Evolutionary conservation across 2,888 invertebrate genomes (phyloP).

Genomic region (Mesoligia furuncula): DNA sequence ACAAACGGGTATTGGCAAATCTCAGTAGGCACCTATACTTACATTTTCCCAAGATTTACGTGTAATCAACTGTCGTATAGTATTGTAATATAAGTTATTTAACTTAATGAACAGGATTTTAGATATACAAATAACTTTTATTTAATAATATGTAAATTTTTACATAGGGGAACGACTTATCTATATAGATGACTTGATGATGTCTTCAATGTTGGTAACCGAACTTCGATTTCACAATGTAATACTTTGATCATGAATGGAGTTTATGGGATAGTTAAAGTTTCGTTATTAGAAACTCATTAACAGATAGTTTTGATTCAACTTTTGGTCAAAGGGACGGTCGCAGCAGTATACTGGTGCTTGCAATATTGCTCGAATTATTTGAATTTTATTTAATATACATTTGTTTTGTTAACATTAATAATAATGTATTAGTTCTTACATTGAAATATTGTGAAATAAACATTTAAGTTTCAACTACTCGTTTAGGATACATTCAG

Average conservation of each 20-base stretch:
- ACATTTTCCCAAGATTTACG: conserved; percentile 69
- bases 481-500: conserved; percentile 56
- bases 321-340: conserved; percentile 78
- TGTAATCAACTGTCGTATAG: conserved; percentile 62
- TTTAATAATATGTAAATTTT: conserved; percentile 45
- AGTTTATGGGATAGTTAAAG: conserved; percentile 27
- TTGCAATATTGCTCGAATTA: conserved; percentile 54
- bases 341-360: conserved; percentile 68
- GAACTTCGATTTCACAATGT: conserved; percentile 43
- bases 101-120: conserved; percentile 62
- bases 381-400: conserved; percentile 47
- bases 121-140: conserved; percentile 57
- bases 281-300: conserved; percentile 47
- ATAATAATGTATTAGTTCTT: conserved; percentile 49
- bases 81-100: conserved; percentile 64
- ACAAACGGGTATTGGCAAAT: conserved; percentile 67
- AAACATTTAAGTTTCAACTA: conserved; percentile 62
- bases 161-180: conserved; percentile 60
- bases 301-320: conserved; percentile 57
- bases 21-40: conserved; percentile 72
- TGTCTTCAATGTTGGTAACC: conserved; percentile 54
- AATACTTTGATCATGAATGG: conserved; percentile 35
- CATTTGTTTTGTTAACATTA: conserved; percentile 50
- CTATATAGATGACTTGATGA: conserved; percentile 60
- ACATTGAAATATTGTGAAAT: conserved; percentile 54